These are phyloP conservation scores for Melanotaenia maccullochi DNA, from an alignment of 2,797 vertebrate genomes.

Conservation along the genomic window DNA sequence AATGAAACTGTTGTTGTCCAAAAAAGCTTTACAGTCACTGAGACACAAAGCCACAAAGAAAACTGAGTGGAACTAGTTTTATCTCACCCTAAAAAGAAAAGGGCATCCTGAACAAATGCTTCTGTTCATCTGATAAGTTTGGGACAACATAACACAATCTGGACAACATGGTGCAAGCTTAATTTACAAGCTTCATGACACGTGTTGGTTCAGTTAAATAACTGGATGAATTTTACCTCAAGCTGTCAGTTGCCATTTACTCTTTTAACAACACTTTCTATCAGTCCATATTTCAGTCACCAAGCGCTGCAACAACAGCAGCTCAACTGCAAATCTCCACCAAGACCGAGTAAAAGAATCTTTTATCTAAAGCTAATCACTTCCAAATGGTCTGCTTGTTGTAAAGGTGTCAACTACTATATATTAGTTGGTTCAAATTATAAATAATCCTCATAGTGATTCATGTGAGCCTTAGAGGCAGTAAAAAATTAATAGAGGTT, in stretches of 20 bases:
- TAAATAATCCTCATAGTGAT: not conserved
- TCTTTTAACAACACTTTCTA: not conserved
- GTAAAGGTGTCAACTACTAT: too few species aligned
- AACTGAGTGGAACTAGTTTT: not conserved
- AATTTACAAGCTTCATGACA: conserved; percentile 1
- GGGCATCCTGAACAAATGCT: not conserved
- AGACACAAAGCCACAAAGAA: not conserved
- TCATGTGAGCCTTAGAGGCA: not conserved
- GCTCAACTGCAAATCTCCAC: not conserved
- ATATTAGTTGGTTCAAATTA: not conserved
- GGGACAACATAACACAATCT: not conserved
- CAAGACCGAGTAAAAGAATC: not conserved
- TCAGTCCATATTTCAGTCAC: conserved; percentile 2
- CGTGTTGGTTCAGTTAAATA: not conserved
- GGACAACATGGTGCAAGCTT: not conserved
- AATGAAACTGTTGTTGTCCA: not conserved
- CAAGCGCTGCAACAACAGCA: not conserved
- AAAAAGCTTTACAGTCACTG: not conserved
- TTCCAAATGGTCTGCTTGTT: not conserved
- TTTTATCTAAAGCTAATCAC: not conserved
- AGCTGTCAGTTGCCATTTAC: conserved; percentile 13
- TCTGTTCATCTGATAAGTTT: not conserved
- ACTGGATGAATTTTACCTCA: not conserved
- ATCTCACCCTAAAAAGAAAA: not conserved
- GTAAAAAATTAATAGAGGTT: not conserved